Conservation (phyloP, 2,113 vertebrate species). For the Nyctibius bracteatus region DNA sequence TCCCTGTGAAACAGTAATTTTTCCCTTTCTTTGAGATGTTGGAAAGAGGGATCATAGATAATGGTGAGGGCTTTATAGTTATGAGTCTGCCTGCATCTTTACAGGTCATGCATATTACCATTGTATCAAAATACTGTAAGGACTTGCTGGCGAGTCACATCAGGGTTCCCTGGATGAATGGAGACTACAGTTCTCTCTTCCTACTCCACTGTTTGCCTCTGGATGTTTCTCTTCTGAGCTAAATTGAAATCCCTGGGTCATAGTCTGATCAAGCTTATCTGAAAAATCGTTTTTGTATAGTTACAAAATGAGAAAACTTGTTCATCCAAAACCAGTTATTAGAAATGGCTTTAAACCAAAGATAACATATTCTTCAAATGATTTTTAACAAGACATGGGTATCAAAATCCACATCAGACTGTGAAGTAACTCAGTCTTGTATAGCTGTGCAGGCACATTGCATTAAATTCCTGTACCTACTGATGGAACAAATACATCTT, state of each 20-base stretch:
- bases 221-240: background rate
- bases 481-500: background rate
- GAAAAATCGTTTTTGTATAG: background rate
- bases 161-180: background rate
- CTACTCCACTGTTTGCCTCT: background rate
- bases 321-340: background rate
- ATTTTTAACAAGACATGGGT: background rate
- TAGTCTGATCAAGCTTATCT: background rate
- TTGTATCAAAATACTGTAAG: background rate
- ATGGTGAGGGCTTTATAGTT: background rate
- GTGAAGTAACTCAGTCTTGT: background rate
- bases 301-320: background rate
- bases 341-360: background rate
- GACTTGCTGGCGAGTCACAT: background rate
- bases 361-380: background rate
- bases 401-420: background rate
- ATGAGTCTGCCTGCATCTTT: background rate
- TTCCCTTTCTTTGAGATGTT: background rate
- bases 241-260: conserved; percentile 5
- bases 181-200: background rate
- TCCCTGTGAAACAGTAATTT: background rate
- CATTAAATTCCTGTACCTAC: background rate
- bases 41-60: background rate
- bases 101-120: rapidly evolving
- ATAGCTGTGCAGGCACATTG: background rate